These are phyloP conservation scores for Dissostichus mawsoni DNA, from an alignment of 2,113 vertebrate species.

Conservation along the genomic window DNA sequence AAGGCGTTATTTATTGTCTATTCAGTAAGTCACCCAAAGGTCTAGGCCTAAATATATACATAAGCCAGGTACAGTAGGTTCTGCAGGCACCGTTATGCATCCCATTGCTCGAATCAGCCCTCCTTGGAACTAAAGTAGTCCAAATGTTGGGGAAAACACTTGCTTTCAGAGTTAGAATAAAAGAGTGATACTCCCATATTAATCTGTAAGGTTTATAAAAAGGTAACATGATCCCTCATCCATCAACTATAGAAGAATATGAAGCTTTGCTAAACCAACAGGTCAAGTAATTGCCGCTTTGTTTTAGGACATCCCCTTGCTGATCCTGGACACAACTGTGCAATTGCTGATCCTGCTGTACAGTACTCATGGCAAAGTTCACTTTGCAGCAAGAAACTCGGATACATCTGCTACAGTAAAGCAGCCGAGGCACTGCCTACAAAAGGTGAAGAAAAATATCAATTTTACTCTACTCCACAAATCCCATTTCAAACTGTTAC, in stretches of 20 bases:
- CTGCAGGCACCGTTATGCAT: no score
- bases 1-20: background rate
- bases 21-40: no score
- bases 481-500: background rate
- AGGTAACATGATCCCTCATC: no score
- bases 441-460: conserved; percentile 35
- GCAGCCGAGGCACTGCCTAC: conserved; percentile 36
- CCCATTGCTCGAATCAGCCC: no score
- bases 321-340: conserved; percentile 86
- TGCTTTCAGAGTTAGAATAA: no score
- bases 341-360: conserved; percentile 80
- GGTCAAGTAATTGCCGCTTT: background rate
- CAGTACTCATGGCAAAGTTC: conserved; percentile 86
- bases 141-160: no score
- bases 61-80: no score
- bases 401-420: conserved; percentile 90
- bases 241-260: background rate
- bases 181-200: no score
- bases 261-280: background rate
- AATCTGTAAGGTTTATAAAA: no score
- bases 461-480: background rate
- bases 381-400: conserved; percentile 85
- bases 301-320: conserved; percentile 86
- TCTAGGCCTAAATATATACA: no score
- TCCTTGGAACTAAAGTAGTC: no score